phyloP scores from a whole-genome alignment of 2,797 vertebrate genomes.

The Argyrosomus regius region DNA sequence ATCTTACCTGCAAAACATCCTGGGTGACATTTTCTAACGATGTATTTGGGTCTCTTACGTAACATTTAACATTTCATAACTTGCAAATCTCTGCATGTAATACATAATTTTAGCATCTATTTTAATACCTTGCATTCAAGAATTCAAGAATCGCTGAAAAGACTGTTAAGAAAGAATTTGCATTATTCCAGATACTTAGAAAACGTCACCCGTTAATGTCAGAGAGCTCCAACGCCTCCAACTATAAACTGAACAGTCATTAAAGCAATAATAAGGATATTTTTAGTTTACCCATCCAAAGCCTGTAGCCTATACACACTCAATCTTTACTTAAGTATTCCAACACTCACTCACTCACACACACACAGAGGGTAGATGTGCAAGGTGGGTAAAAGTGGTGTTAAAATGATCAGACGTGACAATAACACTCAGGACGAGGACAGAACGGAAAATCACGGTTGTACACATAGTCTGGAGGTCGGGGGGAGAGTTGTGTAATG shows the following conservation, averaged over 20 bases:
- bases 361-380: conserved; percentile 35
- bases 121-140: not conserved
- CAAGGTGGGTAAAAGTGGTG: conserved; percentile 50
- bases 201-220: conserved; percentile 46
- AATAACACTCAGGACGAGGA: conserved; percentile 44
- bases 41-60: conserved; percentile 20
- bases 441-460: conserved; percentile 48
- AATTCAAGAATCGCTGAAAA: not conserved
- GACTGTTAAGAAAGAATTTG: not conserved
- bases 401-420: conserved; percentile 46
- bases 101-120: conserved; percentile 2
- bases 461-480: conserved; percentile 39
- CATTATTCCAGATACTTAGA: conserved; percentile 15
- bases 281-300: not conserved
- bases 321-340: not conserved
- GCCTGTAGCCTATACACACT: not conserved
- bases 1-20: conserved; percentile 68
- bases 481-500: conserved; percentile 32
- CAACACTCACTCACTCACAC: not conserved
- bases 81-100: conserved; percentile 19
- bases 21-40: conserved; percentile 56
- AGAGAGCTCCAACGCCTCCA: conserved; percentile 1
- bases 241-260: not conserved
- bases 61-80: conserved; percentile 38
- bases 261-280: not conserved